Conservation (phyloP, 2,888 invertebrate genomes). For the Zele albiditarsus region DNA sequence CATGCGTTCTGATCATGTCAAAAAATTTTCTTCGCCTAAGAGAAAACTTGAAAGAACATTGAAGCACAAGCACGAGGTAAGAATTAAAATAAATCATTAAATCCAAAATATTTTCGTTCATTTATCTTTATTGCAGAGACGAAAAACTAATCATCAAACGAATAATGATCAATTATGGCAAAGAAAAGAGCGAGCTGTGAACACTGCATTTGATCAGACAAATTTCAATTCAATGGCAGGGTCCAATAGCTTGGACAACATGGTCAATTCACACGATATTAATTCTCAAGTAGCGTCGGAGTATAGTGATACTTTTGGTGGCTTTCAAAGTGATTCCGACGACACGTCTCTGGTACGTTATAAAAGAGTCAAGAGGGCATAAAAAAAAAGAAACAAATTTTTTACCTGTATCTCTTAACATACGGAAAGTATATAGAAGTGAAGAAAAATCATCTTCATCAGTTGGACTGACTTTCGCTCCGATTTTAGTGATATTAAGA, state of each 20-base stretch:
- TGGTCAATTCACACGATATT: slow-evolving; percentile 48
- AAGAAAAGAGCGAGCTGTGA: slow-evolving; percentile 38
- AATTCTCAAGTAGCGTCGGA: slow-evolving; percentile 53
- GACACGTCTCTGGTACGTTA: slow-evolving; percentile 56
- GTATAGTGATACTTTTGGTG: slow-evolving; percentile 63
- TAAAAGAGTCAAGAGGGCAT: slow-evolving; percentile 59
- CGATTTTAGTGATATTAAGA: not conserved
- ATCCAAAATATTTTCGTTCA: not conserved
- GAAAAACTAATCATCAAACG: not conserved
- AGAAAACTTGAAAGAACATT: not conserved
- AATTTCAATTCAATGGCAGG: slow-evolving; percentile 23
- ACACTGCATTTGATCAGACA: slow-evolving; percentile 38
- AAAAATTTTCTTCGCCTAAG: not conserved
- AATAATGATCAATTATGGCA: not conserved
- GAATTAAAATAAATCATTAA: not conserved
- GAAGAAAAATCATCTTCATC: not conserved
- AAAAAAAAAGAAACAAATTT: not conserved
- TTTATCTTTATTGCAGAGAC: not conserved
- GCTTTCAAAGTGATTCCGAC: slow-evolving; percentile 55
- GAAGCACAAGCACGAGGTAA: slow-evolving; percentile 28
- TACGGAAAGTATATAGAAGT: not conserved
- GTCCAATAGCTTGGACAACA: slow-evolving; percentile 31
- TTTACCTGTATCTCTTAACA: not conserved
- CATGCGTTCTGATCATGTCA: not conserved
- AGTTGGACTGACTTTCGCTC: not conserved